Evolutionary conservation across 2,888 invertebrate species (phyloP), one percentile per base, ranked within the genome.

Genomic region (Salticus scenicus): DNA sequence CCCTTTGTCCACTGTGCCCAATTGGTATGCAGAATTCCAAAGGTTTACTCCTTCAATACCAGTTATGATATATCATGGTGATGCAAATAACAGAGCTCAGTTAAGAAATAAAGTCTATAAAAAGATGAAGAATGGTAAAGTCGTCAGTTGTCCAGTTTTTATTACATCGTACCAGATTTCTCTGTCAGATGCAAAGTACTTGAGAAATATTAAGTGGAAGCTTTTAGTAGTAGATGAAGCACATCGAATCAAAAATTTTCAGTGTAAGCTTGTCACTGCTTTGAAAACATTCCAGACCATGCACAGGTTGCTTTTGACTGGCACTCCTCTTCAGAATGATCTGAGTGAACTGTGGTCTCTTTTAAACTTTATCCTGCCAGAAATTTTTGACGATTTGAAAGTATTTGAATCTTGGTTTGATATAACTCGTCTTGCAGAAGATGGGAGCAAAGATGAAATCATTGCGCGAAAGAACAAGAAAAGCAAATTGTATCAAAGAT

Each of bases 301-400:
- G 24, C 94, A 93, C 89, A 92, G 94, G 12, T 90, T 95, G 1
- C 90, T 95, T 51, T 90, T 95, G 82, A 95, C 95, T n/a, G 95
- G 95, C 0, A 95, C 95, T 0, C 95, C 95, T 0, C 91, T 95
- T 20, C 95, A 95, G 90, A 95, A 95, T 90, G 93, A 94, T 90
- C 91, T 95, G 69, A 89, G 92, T 0, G 95, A 95, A 90, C 90
- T 95, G 20, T 95, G 95, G 95, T 93, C 95, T 0, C 90, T 95
- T 27, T 91, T 95, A 8, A 94, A 95, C 90, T 95, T 94, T 88
- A 90, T 95, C 0, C 90, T 94, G 78, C 95, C 95, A 0, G 93
- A 94, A 87, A 92, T 95, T 33, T 95, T 95, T 90, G 92, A 93
- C 88, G 92, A 94, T 88, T 90, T 94, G 24, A 92, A 93, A 66